These are phyloP conservation scores for Heliornis fulica DNA, from an alignment of 2,113 vertebrate species.

Conservation along the genomic window DNA sequence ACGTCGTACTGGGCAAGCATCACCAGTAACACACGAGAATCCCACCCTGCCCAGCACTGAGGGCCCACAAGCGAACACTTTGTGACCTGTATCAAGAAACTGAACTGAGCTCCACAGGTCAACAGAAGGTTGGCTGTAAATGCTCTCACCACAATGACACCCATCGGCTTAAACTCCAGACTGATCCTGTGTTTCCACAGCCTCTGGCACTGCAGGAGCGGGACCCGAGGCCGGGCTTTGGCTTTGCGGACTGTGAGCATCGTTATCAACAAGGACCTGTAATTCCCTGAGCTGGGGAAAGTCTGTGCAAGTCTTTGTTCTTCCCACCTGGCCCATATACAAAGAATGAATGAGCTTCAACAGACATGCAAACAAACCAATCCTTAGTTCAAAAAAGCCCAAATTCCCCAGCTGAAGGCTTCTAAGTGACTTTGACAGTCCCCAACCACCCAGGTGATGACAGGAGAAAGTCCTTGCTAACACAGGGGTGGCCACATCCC, in stretches of 20 bases:
- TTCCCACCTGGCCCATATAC: not conserved
- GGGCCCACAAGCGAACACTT: not conserved
- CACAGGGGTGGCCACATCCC: not conserved
- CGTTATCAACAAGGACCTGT: not conserved
- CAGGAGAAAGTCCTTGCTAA: not conserved
- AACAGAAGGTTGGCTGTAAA: not conserved
- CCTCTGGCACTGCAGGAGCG: not conserved
- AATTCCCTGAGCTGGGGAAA: not conserved
- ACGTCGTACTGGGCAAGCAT: not conserved
- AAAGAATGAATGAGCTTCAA: constrained; percentile 17
- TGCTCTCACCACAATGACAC: not conserved
- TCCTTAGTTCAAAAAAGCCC: not conserved
- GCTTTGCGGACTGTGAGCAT: accelerated
- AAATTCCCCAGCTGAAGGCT: constrained; percentile 17
- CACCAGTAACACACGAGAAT: accelerated
- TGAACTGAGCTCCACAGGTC: not conserved
- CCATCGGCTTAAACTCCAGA: not conserved
- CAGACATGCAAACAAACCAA: constrained; percentile 29
- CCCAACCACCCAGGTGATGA: not conserved
- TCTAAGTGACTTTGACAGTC: not conserved
- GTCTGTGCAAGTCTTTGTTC: not conserved
- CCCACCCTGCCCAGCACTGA: not conserved
- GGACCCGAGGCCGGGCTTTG: not conserved
- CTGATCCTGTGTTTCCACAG: not conserved
- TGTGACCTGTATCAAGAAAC: not conserved